Conservation (phyloP, 2,888 invertebrate genomes). For the Antheraea assamensis region DNA sequence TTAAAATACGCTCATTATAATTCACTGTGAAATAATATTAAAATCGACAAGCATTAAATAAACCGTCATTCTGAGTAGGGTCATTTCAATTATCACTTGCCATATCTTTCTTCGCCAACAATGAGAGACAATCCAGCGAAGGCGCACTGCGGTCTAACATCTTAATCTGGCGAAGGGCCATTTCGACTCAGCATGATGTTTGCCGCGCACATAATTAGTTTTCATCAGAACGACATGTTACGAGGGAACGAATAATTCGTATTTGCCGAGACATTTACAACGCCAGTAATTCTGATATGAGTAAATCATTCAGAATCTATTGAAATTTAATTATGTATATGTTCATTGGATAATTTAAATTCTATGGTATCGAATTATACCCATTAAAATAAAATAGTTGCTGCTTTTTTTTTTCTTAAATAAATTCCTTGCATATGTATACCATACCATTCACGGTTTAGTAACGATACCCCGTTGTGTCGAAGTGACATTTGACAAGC, state of each 20-base stretch:
- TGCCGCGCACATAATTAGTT: slow-evolving; percentile 67
- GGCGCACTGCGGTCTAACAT: slow-evolving; percentile 62
- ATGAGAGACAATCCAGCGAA: slow-evolving; percentile 66
- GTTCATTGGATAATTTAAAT: slow-evolving; percentile 28
- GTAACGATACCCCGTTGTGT: slow-evolving; percentile 30
- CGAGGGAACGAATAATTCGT: slow-evolving; percentile 55
- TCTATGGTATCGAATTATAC: neutral
- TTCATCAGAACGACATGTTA: slow-evolving; percentile 69
- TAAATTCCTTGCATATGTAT: slow-evolving; percentile 22
- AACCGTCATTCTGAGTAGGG: slow-evolving; percentile 62
- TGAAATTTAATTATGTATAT: slow-evolving; percentile 36
- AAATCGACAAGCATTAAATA: slow-evolving; percentile 78
- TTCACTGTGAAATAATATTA: slow-evolving; percentile 33
- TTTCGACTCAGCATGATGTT: slow-evolving; percentile 77
- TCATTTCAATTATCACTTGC: slow-evolving; percentile 67
- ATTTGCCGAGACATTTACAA: slow-evolving; percentile 49
- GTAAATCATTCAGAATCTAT: slow-evolving; percentile 43
- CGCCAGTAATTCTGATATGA: slow-evolving; percentile 51
- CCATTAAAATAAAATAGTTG: slow-evolving; percentile 12
- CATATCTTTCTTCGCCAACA: slow-evolving; percentile 64
- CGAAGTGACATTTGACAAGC: slow-evolving; percentile 65
- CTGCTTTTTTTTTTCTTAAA: slow-evolving; percentile 25
- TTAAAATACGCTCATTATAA: slow-evolving; percentile 16
- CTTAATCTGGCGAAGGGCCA: slow-evolving; percentile 69
- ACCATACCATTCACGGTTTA: slow-evolving; percentile 42